Percentiles rank a stretch among this genome's conserved stretches.
phyloP scores from a whole-genome alignment of 2,797 vertebrate genomes.

The Manis pentadactyla region DNA sequence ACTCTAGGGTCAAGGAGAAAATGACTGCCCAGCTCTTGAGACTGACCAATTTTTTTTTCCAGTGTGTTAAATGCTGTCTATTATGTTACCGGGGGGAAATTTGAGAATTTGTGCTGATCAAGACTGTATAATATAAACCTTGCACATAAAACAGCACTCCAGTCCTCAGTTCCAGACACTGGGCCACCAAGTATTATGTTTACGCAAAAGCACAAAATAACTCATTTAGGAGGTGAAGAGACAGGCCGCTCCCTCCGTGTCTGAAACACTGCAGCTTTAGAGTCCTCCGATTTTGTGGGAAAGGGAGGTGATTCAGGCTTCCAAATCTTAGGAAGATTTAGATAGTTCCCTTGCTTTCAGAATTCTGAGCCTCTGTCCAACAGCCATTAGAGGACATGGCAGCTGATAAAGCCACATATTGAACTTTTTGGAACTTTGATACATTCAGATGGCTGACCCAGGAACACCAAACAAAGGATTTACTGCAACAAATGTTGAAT shows the following conservation, averaged over 20 bases:
- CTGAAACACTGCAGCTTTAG: background rate
- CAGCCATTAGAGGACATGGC: background rate
- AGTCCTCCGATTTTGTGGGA: background rate
- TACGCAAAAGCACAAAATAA: background rate
- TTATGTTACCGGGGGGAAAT: background rate
- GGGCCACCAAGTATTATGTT: background rate
- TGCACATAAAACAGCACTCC: background rate
- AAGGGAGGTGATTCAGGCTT: background rate
- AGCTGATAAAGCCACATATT: background rate
- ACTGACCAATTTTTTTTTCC: background rate
- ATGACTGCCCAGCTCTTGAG: slow-evolving; percentile 11
- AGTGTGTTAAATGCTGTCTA: slow-evolving; percentile 11
- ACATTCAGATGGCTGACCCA: slow-evolving; percentile 34
- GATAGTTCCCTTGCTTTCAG: background rate
- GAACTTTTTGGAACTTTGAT: slow-evolving; percentile 55
- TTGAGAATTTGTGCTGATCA: slow-evolving; percentile 10
- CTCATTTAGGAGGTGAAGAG: background rate
- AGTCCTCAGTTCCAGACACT: background rate
- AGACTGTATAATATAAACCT: background rate
- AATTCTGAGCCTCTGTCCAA: slow-evolving; percentile 11
- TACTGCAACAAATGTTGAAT: slow-evolving; percentile 40
- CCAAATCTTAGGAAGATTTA: background rate
- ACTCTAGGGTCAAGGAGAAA: slow-evolving; percentile 13
- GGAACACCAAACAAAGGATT: slow-evolving; percentile 48
- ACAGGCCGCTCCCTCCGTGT: background rate